Base-by-base conservation (phyloP, 2,113 vertebrate species). In the Nansenia antarctica region DNA sequence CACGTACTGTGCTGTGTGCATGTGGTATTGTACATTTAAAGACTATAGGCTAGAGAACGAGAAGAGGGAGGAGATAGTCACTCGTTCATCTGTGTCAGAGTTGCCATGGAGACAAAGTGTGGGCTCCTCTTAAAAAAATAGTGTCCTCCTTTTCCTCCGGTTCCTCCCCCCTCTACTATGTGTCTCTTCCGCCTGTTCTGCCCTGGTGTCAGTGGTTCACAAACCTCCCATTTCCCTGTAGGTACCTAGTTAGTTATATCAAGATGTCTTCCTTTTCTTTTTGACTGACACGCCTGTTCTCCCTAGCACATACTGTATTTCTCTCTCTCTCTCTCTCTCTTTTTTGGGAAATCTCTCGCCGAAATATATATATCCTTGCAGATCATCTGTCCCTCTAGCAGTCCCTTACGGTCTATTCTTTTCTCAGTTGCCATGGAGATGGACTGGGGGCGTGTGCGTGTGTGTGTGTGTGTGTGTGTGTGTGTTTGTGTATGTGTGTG, bases 371-470 rank as follows among this genome's bases (percentile, higher is more conserved):
- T 49, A 49, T 49, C n/a, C n/a, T 49, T 49, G 45, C 45, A 49
- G 45, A n/a, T 49, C 45, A 49, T 49, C 45, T 49, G n/a, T 49
- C n/a, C 45, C 45, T 49, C n/a, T n/a, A 49, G n/a, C 45, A 49
- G 45, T 49, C 45, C 45, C 45, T 49, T 49, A 49, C 6, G n/a
- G 45, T 5, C 45, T 49, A 49, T 49, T 49, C 45, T 49, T 49
- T 49, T 49, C n/a, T 49, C 45, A 49, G 45, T 49, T 49, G n/a
- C 45, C 45, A 49, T 49, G 45, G 45, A 5, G 45, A 49, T 22
- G 45, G 7, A n/a, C 45, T 49, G 45, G 45, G n/a, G n/a, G 45
- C n/a, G 39, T 42, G 15, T 37, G 45, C 20, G 45, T 49, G 45
- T 20, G 45, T 49, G 45, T n/a, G n/a, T n/a, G n/a, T n/a, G n/a